A percentile compares a stretch with the other conserved stretches of the same genome.
Conservation (phyloP, 2,113 vertebrate genomes). For the Proterorhinus semilunaris region DNA sequence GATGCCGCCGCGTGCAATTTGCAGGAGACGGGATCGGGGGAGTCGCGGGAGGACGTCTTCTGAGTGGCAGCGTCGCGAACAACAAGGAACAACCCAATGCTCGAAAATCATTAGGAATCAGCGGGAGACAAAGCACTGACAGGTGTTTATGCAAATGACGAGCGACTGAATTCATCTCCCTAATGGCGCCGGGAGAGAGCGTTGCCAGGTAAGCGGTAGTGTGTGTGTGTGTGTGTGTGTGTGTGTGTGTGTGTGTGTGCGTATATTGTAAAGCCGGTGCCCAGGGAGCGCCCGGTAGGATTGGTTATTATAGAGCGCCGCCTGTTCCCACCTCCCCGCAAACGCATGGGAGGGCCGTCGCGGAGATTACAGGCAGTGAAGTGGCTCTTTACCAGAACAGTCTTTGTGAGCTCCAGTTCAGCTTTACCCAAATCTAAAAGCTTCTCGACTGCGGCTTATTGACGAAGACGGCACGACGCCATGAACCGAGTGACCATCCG, state of each 20-base stretch:
- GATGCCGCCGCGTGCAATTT: slow-evolving; percentile 26
- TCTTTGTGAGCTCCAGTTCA: no score
- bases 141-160: slow-evolving; percentile 77
- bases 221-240: no score
- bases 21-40: slow-evolving; percentile 6
- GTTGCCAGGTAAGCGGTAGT: slow-evolving; percentile 53
- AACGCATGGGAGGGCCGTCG: slow-evolving; percentile 12
- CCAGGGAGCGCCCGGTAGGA: slow-evolving; percentile 6
- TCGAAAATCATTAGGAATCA: slow-evolving; percentile 73
- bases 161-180: slow-evolving; percentile 63
- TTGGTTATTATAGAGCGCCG: slow-evolving; percentile 25
- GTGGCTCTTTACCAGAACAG: no score
- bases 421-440: no score
- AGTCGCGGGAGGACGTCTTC: slow-evolving; percentile 32
- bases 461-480: no score
- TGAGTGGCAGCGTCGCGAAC: slow-evolving; percentile 47
- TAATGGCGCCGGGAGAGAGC: slow-evolving; percentile 57
- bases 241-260: slow-evolving; percentile 55
- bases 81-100: slow-evolving; percentile 50
- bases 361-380: background rate
- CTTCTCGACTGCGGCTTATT: no score
- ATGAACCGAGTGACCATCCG: no score
- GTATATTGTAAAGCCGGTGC: slow-evolving; percentile 21
- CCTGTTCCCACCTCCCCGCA: slow-evolving; percentile 1
- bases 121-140: slow-evolving; percentile 74